Conservation (phyloP, 2,797 vertebrate species). For the Clamator glandarius region DNA sequence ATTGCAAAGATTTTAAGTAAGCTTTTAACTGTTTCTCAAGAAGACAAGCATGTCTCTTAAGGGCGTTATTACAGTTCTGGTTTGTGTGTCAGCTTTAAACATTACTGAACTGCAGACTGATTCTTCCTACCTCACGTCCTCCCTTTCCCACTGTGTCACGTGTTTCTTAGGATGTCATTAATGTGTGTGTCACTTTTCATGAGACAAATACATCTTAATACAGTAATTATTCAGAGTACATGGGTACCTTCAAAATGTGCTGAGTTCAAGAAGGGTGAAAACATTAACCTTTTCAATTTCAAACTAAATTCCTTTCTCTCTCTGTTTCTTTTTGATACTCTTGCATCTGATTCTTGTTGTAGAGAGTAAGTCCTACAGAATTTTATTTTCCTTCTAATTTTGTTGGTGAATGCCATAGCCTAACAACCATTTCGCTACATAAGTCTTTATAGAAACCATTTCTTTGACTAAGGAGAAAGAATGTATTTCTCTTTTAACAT, state of each 20-base stretch:
- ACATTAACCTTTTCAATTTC: slow-evolving; percentile 2
- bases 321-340: slow-evolving; percentile 41
- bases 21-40: slow-evolving; percentile 78
- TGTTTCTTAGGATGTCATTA: slow-evolving; percentile 65
- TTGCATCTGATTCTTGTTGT: slow-evolving; percentile 26
- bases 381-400: neutral
- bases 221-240: slow-evolving; percentile 13
- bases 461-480: neutral
- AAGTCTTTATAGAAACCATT: neutral
- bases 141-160: slow-evolving; percentile 52
- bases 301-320: slow-evolving; percentile 41
- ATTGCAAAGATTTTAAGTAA: slow-evolving; percentile 99
- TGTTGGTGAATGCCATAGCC: neutral
- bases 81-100: slow-evolving; percentile 68
- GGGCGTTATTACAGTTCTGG: slow-evolving; percentile 57
- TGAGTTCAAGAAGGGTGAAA: slow-evolving; percentile 32
- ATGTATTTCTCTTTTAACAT: neutral
- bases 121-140: slow-evolving; percentile 48
- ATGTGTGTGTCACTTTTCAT: slow-evolving; percentile 59
- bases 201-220: slow-evolving; percentile 50
- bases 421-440: neutral
- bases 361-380: slow-evolving; percentile 9
- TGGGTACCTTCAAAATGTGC: neutral
- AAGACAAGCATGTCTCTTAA: slow-evolving; percentile 71
- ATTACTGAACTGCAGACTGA: slow-evolving; percentile 54